A percentile compares a stretch with the other conserved stretches of the same genome.
Evolutionary conservation across 1,140 invertebrate genomes (phyloP).

Genomic region (Neotoxoptera formosana): DNA sequence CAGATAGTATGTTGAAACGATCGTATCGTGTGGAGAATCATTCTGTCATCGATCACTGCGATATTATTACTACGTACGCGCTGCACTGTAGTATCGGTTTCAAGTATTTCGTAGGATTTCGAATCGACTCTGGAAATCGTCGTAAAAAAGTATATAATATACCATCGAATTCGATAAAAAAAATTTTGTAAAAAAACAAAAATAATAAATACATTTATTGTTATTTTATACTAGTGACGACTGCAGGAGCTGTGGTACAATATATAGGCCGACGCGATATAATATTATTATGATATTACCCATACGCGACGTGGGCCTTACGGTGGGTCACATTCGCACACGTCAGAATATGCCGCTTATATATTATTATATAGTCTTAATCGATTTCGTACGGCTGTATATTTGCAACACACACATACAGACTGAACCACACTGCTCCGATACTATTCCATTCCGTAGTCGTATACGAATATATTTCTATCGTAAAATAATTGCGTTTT

Average conservation of each 20-base stretch:
- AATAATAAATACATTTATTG: neutral
- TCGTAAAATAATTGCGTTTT: neutral
- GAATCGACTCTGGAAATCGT: neutral
- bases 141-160: neutral
- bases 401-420: too few relatives aligned
- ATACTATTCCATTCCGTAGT: neutral
- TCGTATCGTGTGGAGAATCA: neutral
- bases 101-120: neutral
- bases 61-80: too few relatives aligned
- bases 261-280: neutral
- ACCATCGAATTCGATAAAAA: neutral
- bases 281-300: neutral
- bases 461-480: neutral
- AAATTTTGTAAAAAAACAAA: too few relatives aligned
- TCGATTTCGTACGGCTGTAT: neutral
- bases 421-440: too few relatives aligned
- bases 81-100: neutral
- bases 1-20: neutral
- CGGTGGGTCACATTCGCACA: neutral
- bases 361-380: too few relatives aligned
- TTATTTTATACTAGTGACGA: neutral
- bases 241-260: too few relatives aligned
- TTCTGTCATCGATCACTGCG: neutral
- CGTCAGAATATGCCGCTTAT: too few relatives aligned
- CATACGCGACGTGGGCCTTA: too few relatives aligned